Base-by-base conservation (phyloP, 2,888 invertebrate species). In the Dorcus hopei region DNA sequence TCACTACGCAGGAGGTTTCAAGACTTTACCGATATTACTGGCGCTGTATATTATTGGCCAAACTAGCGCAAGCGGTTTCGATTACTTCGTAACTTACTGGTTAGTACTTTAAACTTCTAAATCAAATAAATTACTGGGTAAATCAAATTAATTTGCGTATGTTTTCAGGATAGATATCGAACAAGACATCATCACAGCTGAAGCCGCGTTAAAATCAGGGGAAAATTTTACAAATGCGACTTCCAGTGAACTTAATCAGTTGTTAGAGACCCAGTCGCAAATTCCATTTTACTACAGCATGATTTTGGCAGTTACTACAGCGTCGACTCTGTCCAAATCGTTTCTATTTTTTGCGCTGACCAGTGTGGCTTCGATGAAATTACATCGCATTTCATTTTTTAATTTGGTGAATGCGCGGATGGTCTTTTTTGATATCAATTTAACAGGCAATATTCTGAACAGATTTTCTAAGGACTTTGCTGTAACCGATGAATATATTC, bases 331-430 rank as follows among this genome's bases (percentile, higher is more conserved):
- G 11, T 48, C 66, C 2, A 69, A 68, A 58, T 54, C 71, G 8
- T 68, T 72, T 42, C 45, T 63, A 1, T 70, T 72, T 54, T 70
- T 72, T 40, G 59, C 58, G 26, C 68, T 71, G 23, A 64, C 68
- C 49, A 66, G 65, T 38, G 63, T 64, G 16, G 71, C 71, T 4
- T 72, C 72, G 8, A 65, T 55, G 14, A 62, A 59, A n/a, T 58
- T 70, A 8, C 70, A 70, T 43, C 58, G 63, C 26, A 54, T 42
- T 6, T 57, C 65, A 8, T 64, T 70, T 51, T 48, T 61, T 2
- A 64, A 54, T 43, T 57, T 70, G n/a, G 58, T 68, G 6, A 58
- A 60, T 16, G 68, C 69, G 3, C 54, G 59, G 7, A 68, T 70
- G 65, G 58, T 51, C 6, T 68, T 72, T 62, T 68, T 67, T 39